A percentile compares a stretch with the other conserved stretches of the same genome.
These are phyloP conservation scores for Pseudochirops corinnae DNA, from an alignment of 2,797 vertebrate genomes.

Conservation along the genomic window DNA sequence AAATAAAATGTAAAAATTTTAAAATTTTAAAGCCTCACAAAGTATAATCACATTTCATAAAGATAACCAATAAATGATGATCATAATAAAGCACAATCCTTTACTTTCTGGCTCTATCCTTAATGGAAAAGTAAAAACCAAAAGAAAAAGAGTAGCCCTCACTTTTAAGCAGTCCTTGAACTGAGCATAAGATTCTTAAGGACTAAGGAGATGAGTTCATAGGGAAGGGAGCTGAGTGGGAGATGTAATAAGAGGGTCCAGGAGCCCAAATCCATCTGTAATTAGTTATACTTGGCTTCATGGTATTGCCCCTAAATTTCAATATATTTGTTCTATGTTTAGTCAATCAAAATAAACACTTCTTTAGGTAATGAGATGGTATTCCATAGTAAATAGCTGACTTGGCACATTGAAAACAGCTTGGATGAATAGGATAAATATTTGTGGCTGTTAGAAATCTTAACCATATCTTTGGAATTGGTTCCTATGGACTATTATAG, in stretches of 20 bases:
- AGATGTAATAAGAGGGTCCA: background rate
- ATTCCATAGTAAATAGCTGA: constrained; percentile 34
- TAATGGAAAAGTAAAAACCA: constrained; percentile 8
- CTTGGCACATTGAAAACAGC: constrained; percentile 30
- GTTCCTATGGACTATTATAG: background rate
- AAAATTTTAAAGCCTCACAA: background rate
- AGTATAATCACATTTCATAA: background rate
- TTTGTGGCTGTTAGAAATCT: constrained; percentile 25
- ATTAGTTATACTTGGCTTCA: background rate
- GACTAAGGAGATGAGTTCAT: constrained; percentile 11
- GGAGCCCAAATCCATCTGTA: background rate
- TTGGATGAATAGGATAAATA: constrained; percentile 31
- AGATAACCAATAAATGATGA: constrained; percentile 35
- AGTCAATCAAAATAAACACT: constrained; percentile 47
- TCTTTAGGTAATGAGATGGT: constrained; percentile 25
- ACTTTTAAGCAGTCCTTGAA: constrained; percentile 12
- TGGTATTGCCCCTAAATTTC: background rate
- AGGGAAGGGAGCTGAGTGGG: background rate
- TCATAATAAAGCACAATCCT: background rate
- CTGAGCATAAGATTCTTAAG: background rate
- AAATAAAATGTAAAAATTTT: background rate
- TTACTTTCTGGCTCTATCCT: background rate
- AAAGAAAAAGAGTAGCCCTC: background rate
- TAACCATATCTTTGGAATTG: constrained; percentile 23
- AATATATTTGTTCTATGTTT: constrained; percentile 22